Conservation (phyloP, 2,113 vertebrate species). For the Chaenocephalus aceratus region DNA sequence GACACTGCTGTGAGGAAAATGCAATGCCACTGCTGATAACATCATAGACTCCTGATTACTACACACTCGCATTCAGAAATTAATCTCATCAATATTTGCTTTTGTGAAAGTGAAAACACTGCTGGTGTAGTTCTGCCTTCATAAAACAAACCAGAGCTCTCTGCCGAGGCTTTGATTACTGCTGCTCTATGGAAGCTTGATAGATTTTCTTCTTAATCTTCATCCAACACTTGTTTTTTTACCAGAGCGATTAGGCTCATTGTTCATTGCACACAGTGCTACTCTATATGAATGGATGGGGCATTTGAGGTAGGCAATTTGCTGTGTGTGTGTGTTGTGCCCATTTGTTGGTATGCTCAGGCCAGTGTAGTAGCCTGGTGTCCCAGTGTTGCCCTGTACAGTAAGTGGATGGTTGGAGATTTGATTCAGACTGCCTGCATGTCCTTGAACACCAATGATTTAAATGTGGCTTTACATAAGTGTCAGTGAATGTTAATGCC, state of each 20-base stretch:
- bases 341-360: background rate
- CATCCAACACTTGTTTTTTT: constrained; percentile 8
- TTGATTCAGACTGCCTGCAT: background rate
- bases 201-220: constrained; percentile 19
- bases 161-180: constrained; percentile 3
- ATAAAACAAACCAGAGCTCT: constrained; percentile 13
- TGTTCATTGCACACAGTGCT: constrained; percentile 19
- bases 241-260: background rate
- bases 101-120: constrained; percentile 12
- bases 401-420: background rate
- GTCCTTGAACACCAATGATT: background rate
- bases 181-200: constrained; percentile 13
- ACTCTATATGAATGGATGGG: constrained; percentile 10
- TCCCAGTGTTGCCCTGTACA: background rate
- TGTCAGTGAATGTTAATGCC: constrained; percentile 7
- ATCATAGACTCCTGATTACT: background rate
- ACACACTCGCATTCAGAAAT: background rate
- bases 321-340: background rate
- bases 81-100: constrained; percentile 10
- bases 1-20: background rate
- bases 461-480: constrained; percentile 6
- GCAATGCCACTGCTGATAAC: background rate
- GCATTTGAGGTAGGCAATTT: constrained; percentile 19
- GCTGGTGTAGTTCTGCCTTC: background rate
- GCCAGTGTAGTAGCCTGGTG: background rate